Evolutionary conservation across 2,113 vertebrate genomes (phyloP).

Genomic region (Channa maculata): DNA sequence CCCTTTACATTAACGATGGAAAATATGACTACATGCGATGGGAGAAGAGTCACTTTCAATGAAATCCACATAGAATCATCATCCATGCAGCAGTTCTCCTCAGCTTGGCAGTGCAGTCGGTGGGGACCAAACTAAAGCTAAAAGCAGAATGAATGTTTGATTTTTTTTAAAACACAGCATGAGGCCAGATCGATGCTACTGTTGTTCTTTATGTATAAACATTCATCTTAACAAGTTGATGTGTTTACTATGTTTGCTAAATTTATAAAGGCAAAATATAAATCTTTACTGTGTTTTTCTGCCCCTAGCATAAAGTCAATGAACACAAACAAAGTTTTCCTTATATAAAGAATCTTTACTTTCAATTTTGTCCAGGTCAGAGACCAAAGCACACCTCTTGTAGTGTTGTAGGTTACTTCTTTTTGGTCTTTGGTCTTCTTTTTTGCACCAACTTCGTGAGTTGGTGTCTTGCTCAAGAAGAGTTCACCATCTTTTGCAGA

Average conservation of each 20-base stretch:
- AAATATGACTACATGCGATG: not conserved
- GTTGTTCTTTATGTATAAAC: not conserved
- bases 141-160: not conserved
- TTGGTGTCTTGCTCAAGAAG: not conserved
- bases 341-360: not conserved
- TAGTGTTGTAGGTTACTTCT: not conserved
- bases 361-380: not conserved
- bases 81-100: not conserved
- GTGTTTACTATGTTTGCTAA: not conserved
- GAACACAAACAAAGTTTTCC: too few relatives aligned
- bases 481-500: not conserved
- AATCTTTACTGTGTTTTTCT: too few relatives aligned
- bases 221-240: too few relatives aligned
- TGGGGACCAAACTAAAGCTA: conserved; percentile 7
- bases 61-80: not conserved
- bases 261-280: too few relatives aligned
- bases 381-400: not conserved
- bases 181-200: not conserved
- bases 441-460: not conserved
- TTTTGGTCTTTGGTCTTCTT: not conserved
- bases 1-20: not conserved
- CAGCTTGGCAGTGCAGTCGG: not conserved
- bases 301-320: too few relatives aligned
- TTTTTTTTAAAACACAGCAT: not conserved
- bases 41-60: not conserved